Base-by-base conservation (phyloP, 37 sponge, comb jelly and placozoan genomes). In the Mnemiopsis leidyi region DNA sequence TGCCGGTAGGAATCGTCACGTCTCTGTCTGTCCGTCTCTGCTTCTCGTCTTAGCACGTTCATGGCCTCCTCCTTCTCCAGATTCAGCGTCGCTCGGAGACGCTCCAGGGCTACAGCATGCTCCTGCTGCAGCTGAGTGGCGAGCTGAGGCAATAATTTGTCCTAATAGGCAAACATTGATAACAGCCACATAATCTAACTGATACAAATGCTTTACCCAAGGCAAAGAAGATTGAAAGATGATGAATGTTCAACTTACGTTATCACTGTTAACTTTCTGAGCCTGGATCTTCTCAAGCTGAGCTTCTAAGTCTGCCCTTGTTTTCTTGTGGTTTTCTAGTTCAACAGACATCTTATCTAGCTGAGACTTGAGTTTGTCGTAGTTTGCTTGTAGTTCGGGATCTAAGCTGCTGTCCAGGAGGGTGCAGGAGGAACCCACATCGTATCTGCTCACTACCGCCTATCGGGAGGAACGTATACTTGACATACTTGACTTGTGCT, bases 401-500 rank as follows among this genome's bases (percentile, higher is more conserved):
- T 77, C 79, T 9, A 32, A 34, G 79, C 33, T 77, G 36, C 79
- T 77, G 61, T 85, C 90, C 13, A 85, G 48, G 1, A 40, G 61
- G 26, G 90, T 85, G n/a, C 90, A 85, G 26, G 25, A 39, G 20
- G 90, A 85, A 36, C 90, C 90, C 1, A 85, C 90, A 29, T 85
- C 90, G 29, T 85, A 85, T 37, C 35, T 38, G 61, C 90, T 85
- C 24, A 40, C 90, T 16, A 39, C 90, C 23, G 90, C 90, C 90
- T 85, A 21, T 71, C 23, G 31, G 75, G 26, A 28, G n/a, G n/a
- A n/a, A n/a, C n/a, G n/a, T n/a, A n/a, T n/a, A n/a, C n/a, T n/a
- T n/a, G n/a, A n/a, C n/a, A n/a, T n/a, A n/a, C n/a, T n/a, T n/a
- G n/a, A n/a, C n/a, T n/a, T n/a, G n/a, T n/a, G n/a, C n/a, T n/a